Conservation (phyloP, 2,888 invertebrate genomes). For the Drosophila subquinaria region DNA sequence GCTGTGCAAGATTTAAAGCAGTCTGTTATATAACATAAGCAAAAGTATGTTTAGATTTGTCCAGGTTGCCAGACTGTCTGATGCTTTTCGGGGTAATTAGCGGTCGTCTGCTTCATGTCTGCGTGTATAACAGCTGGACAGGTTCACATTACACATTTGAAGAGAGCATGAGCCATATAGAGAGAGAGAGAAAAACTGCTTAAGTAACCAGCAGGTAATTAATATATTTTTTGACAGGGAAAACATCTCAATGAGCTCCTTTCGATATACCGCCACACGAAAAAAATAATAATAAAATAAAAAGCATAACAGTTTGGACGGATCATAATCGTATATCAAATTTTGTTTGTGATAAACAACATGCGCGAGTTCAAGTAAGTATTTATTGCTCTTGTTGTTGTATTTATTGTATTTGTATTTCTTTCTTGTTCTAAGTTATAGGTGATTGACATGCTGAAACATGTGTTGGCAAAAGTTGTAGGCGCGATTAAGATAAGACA, state of each 20-base stretch:
- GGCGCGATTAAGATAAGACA: conserved; percentile 16
- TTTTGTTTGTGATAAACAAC: conserved; percentile 65
- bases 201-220: conserved; percentile 62
- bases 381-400: conserved; percentile 24
- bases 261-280: background rate
- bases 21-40: background rate
- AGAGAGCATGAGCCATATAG: background rate
- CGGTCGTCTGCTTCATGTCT: conserved; percentile 46
- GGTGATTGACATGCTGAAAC: conserved; percentile 43
- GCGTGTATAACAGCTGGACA: conserved; percentile 43
- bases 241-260: conserved; percentile 11
- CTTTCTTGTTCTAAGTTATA: background rate
- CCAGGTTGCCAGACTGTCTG: conserved; percentile 16
- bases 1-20: background rate
- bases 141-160: conserved; percentile 60
- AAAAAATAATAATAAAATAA: conserved; percentile 13
- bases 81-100: conserved; percentile 33
- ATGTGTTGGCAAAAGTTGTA: conserved; percentile 31
- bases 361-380: conserved; percentile 10
- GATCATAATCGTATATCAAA: conserved; percentile 58
- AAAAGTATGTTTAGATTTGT: background rate
- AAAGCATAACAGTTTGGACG: conserved; percentile 44
- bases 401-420: conserved; percentile 6
- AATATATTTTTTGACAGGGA: conserved; percentile 51
- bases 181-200: conserved; percentile 25